A percentile compares a stretch with the other conserved stretches of the same genome.
Evolutionary conservation across 2,888 invertebrate genomes (phyloP).

Genomic region (Allygus modestus): DNA sequence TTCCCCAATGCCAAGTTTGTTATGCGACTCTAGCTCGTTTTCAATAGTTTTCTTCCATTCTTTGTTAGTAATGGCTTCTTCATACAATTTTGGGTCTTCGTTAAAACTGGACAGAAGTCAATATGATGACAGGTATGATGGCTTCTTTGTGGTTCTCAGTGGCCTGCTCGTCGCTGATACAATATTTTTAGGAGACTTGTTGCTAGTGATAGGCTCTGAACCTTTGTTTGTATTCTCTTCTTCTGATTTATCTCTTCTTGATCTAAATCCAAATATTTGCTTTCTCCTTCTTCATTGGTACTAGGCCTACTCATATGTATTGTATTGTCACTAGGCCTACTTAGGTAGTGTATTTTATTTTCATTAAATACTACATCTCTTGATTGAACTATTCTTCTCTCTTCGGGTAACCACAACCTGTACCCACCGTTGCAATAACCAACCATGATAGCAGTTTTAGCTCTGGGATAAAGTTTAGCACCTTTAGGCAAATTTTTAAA

Average conservation of each 20-base stretch:
- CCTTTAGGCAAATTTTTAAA: conserved; percentile 57
- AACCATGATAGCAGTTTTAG: conserved; percentile 56
- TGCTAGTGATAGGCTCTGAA: background rate
- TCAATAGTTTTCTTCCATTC: conserved; percentile 62
- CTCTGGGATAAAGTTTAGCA: conserved; percentile 60
- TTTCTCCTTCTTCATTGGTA: background rate
- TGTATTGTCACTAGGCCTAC: conserved; percentile 36
- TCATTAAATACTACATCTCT: conserved; percentile 64
- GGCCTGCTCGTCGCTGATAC: background rate
- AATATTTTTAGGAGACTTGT: background rate
- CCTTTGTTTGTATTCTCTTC: background rate
- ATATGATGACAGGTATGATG: conserved; percentile 47
- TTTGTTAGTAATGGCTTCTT: conserved; percentile 56
- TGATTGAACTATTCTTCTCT: conserved; percentile 61
- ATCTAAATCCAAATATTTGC: background rate
- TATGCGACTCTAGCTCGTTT: conserved; percentile 63
- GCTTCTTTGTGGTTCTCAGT: background rate
- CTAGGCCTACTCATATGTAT: background rate
- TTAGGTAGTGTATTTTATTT: conserved; percentile 41
- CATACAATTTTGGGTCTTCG: conserved; percentile 60
- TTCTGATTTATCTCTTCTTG: conserved; percentile 4
- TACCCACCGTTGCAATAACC: conserved; percentile 62
- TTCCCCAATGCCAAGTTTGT: conserved; percentile 61
- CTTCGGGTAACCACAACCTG: conserved; percentile 46
- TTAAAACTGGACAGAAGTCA: conserved; percentile 53